Evolutionary conservation across 2,888 invertebrate genomes (phyloP).

Genomic region (Crepidodera aurea): DNA sequence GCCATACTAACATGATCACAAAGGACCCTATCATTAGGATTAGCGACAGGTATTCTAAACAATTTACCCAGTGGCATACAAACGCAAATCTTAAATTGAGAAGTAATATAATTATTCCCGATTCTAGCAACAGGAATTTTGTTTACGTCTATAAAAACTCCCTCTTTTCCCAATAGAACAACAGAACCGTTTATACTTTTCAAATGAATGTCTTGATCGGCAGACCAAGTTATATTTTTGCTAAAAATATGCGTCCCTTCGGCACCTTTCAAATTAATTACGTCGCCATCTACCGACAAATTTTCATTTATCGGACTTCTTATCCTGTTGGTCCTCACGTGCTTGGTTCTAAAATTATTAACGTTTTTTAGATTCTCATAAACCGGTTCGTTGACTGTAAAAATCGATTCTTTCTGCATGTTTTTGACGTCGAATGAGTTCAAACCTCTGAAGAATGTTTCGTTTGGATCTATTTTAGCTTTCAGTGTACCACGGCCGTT

Average conservation of each 20-base stretch:
- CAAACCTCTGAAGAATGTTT: slow-evolving; percentile 66
- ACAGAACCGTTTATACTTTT: slow-evolving; percentile 81
- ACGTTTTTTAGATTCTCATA: slow-evolving; percentile 76
- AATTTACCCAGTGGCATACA: slow-evolving; percentile 90
- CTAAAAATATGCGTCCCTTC: slow-evolving; percentile 81
- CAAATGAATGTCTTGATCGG: slow-evolving; percentile 80
- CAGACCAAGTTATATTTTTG: slow-evolving; percentile 75
- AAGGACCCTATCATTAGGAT: slow-evolving; percentile 64
- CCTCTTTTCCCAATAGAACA: slow-evolving; percentile 73
- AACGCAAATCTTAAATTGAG: slow-evolving; percentile 87
- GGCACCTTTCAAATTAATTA: slow-evolving; percentile 76
- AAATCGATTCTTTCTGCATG: slow-evolving; percentile 69
- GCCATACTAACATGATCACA: slow-evolving; percentile 70
- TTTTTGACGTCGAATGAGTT: slow-evolving; percentile 75
- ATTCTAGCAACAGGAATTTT: slow-evolving; percentile 73
- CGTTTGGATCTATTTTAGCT: slow-evolving; percentile 63
- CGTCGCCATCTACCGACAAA: slow-evolving; percentile 74
- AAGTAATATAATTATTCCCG: slow-evolving; percentile 54
- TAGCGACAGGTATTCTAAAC: slow-evolving; percentile 78
- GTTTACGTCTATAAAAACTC: slow-evolving; percentile 75
- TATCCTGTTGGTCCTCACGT: slow-evolving; percentile 75
- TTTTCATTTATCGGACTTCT: slow-evolving; percentile 76
- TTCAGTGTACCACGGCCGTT: slow-evolving; percentile 64
- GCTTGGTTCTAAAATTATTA: slow-evolving; percentile 70
- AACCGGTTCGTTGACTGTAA: slow-evolving; percentile 78